A percentile compares a stretch with the other conserved stretches of the same genome.
Conservation (phyloP, 64 coral and sea anemone species). For the Porites australiensis region DNA sequence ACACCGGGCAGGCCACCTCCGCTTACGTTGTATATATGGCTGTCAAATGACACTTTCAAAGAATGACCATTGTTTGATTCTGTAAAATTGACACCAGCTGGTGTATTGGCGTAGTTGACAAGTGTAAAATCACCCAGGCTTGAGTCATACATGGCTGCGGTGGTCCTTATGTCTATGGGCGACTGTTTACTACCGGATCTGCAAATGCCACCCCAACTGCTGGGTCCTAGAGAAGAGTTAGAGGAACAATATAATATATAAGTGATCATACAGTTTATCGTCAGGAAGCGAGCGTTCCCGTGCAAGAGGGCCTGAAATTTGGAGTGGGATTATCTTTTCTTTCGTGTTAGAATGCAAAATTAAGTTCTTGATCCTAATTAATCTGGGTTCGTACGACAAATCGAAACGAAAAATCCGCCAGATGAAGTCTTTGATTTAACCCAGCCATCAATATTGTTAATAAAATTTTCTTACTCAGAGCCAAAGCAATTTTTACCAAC, state of each 20-base stretch:
- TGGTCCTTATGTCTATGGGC: slow-evolving; percentile 39
- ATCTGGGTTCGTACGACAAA: too few relatives aligned
- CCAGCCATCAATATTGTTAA: too few relatives aligned
- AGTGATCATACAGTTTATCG: too few relatives aligned
- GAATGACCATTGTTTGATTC: background rate
- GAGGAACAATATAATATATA: background rate
- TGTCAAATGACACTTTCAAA: background rate
- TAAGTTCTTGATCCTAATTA: too few relatives aligned
- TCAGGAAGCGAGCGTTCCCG: too few relatives aligned
- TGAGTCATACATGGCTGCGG: background rate
- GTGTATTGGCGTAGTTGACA: background rate
- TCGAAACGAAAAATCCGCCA: too few relatives aligned
- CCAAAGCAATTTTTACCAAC: too few relatives aligned
- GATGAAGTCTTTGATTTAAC: too few relatives aligned
- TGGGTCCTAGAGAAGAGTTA: slow-evolving; percentile 23
- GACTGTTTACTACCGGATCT: slow-evolving; percentile 9
- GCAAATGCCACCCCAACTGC: background rate
- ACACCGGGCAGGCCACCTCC: background rate
- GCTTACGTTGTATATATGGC: background rate
- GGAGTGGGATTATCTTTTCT: too few relatives aligned
- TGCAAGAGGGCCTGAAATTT: too few relatives aligned
- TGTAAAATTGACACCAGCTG: background rate
- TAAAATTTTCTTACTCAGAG: too few relatives aligned
- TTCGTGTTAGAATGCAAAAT: too few relatives aligned
- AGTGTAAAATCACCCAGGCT: background rate